Evolutionary conservation across 2,797 vertebrate genomes (phyloP), one percentile per base, ranked within the genome.

Genomic region (Anguilla anguilla): DNA sequence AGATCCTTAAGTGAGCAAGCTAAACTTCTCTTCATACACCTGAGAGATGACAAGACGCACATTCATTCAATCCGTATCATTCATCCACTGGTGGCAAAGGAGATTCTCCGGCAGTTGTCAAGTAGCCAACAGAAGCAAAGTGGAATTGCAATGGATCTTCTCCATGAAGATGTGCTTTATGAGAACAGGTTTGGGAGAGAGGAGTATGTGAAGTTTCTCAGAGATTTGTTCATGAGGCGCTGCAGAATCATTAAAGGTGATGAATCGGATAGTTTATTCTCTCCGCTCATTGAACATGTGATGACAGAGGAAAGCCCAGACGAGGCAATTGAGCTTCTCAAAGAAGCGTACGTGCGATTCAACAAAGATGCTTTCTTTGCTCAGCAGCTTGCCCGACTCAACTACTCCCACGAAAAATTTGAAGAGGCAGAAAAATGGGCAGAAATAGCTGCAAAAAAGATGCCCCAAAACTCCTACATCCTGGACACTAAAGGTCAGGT

Each of bases 401-500:
- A 94, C 88, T 94, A 95, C 85, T 94, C 10, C 25, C 74, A 95
- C 0, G 90, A 93, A 46, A 94, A 92, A 72, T 96, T 95, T 91
- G 55, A 92, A 61, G 93, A 96, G 2, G 96, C 95, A 0, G 28
- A 92, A 31, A 0, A 89, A 0, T 96, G 96, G 91, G 95, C 93
- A 57, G 1, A 89, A 0, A 51, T 88, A 0, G 95, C 95, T 87
- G 95, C 94, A 92, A 53, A 6, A 2, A 84, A 89, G 46, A 55
- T 89, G 61, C 95, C 95, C 1, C 0, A 55, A 1, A 92, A 96
- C 1, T 94, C 94, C 39, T 95, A 83, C 28, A 95, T 96, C 0
- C 91, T 96, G 0, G 94, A 96, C 83, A 96, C 96, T 77, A 0
- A 95, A 1, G 96, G 95, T 10, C 96, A 96, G 85, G 96, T 96